Evolutionary conservation across 2,797 vertebrate genomes (phyloP).

Genomic region (Agapornis canus): DNA sequence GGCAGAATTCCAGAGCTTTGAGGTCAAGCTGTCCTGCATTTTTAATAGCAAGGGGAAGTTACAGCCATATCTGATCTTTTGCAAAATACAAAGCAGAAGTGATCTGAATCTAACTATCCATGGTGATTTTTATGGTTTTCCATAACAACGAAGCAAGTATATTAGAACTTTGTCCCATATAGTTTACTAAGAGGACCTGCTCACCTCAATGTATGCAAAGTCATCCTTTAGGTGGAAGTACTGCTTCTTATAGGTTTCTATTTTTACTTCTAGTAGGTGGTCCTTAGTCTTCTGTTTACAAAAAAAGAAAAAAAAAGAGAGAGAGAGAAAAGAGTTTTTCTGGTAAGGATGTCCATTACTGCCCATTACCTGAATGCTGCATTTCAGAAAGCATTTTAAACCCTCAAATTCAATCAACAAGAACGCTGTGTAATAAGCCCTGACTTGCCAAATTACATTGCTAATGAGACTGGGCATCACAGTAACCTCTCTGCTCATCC

Average conservation of each 20-base stretch:
- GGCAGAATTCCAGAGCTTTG: not conserved
- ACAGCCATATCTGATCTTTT: not conserved
- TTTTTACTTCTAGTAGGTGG: constrained; percentile 88
- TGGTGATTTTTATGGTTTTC: not conserved
- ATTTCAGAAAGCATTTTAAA: constrained; percentile 5
- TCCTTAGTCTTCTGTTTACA: constrained; percentile 80
- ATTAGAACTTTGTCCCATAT: not conserved
- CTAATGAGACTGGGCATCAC: not conserved
- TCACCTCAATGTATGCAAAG: constrained; percentile 88
- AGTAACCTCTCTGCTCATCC: not conserved
- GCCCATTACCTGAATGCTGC: not conserved
- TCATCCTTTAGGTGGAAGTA: constrained; percentile 92
- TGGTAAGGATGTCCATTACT: not conserved
- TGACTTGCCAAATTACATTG: not conserved
- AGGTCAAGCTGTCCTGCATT: not conserved
- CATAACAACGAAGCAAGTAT: not conserved
- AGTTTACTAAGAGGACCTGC: not conserved
- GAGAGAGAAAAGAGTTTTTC: not conserved
- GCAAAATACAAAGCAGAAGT: not conserved
- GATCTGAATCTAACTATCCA: fast-evolving
- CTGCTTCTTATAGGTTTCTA: constrained; percentile 89
- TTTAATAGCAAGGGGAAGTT: not conserved
- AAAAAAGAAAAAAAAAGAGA: not conserved
- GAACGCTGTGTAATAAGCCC: not conserved
- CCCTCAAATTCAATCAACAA: not conserved